phyloP scores from a whole-genome alignment of 2,113 vertebrate species.

The Romanogobio albipinnatus region DNA sequence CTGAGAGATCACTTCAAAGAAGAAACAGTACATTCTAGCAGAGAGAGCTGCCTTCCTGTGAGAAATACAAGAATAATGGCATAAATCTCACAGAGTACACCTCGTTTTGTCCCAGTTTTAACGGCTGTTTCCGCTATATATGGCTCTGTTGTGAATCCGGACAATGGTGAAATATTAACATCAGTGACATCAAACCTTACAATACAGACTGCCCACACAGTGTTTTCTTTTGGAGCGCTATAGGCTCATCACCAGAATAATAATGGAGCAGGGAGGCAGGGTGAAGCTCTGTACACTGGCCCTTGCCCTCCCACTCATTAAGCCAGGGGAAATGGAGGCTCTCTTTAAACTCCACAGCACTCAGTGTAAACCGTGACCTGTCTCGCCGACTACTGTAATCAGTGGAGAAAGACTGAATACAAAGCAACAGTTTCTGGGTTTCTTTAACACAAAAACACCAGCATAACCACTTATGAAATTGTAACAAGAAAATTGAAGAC shows the following conservation, averaged over 20 bases:
- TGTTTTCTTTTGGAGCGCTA: slow-evolving; percentile 44
- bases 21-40: neutral
- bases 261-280: slow-evolving; percentile 37
- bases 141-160: neutral
- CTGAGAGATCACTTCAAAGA: slow-evolving; percentile 27
- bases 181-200: slow-evolving; percentile 35
- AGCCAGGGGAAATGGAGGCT: slow-evolving; percentile 49
- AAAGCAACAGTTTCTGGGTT: neutral
- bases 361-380: slow-evolving; percentile 27
- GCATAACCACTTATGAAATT: neutral
- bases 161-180: slow-evolving; percentile 47
- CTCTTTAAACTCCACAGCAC: slow-evolving; percentile 43
- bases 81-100: neutral
- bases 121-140: neutral
- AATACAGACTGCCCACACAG: slow-evolving; percentile 50
- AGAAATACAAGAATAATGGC: neutral
- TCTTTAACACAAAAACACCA: neutral
- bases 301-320: slow-evolving; percentile 50
- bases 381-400: slow-evolving; percentile 25
- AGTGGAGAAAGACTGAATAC: slow-evolving; percentile 4
- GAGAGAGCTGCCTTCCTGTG: neutral
- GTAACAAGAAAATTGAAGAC: neutral
- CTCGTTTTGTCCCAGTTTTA: neutral
- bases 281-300: slow-evolving; percentile 51
- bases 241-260: slow-evolving; percentile 40